Base-by-base conservation (phyloP, 2,113 vertebrate species). In the Thamnaconus septentrionalis region DNA sequence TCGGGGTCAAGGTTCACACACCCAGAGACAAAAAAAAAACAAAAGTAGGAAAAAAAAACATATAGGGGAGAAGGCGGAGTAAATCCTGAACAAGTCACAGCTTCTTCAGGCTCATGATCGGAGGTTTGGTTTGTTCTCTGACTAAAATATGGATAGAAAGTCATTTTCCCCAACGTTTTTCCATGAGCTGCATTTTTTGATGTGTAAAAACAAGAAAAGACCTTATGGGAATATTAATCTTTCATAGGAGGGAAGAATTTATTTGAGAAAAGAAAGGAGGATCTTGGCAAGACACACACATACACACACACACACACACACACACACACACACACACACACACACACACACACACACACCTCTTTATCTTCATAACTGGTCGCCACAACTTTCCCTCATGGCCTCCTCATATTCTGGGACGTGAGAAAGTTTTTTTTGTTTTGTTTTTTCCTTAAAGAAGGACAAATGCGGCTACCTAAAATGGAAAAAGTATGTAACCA, bases 1-100 rank as follows among this genome's bases (percentile, higher is more conserved):
- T 45, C 7, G 40, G 48, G 81, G 74, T 81, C 78, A 80, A 53
- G 6, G 80, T 68, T 85, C 74, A 31, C 31, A 50, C 61, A 66
- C 69, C 71, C 71, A 42, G 53, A 81, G 71, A 66, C 76, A 82
- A 61, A 55, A 10, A 31, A 31, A 31, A 31, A 31, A 31, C 18
- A 31, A 5, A 46, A 62, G 12, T 45, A 49, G 54, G 53, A 72
- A 44, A 63, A 18, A 46, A 6, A 5, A 5, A 46, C 5, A 48
- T 8, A 10, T 9, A 7, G 47, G 11, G 1, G 47, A 10, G 4
- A 48, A 48, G 8, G 8, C 11, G 4, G 47, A 48, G 7, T 48
- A 10, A 10, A 47, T 6, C 46, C 46, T 31, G 18, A 31, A 31
- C 18, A n/a, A n/a, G n/a, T n/a, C n/a, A n/a, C n/a, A 31, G 18